These are phyloP conservation scores for honey bee (Apis mellifera) DNA, from an alignment of 1,140 invertebrate genomes.

Conservation along the genomic window DNA sequence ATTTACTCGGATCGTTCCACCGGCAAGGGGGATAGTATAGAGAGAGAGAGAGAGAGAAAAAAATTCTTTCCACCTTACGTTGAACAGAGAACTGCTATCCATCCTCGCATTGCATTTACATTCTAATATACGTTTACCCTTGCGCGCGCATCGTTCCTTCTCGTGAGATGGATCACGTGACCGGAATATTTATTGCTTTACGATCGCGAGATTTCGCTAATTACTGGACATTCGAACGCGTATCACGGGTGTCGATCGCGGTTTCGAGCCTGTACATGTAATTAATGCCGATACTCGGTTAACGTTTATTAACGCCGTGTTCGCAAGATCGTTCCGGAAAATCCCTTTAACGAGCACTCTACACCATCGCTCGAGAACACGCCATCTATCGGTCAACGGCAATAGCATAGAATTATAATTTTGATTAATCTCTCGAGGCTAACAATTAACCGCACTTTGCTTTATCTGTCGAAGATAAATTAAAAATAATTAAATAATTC, in stretches of 20 bases:
- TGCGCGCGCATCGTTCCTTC: background rate
- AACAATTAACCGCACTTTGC: background rate
- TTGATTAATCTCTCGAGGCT: background rate
- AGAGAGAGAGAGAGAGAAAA: background rate
- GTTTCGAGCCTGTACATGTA: background rate
- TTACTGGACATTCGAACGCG: conserved; percentile 15
- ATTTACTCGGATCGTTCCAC: background rate
- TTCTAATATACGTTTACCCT: conserved; percentile 22
- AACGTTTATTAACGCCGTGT: conserved; percentile 1
- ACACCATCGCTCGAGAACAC: background rate
- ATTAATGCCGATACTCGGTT: conserved; percentile 18
- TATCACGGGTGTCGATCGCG: conserved; percentile 29
- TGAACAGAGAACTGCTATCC: background rate
- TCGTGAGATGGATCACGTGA: conserved; percentile 21
- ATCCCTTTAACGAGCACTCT: background rate
- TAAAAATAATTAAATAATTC: too few relatives aligned
- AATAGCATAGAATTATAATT: background rate
- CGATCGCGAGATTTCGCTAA: conserved; percentile 32
- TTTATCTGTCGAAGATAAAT: background rate
- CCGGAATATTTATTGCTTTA: conserved; percentile 26
- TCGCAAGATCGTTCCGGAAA: background rate
- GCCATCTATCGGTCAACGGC: background rate
- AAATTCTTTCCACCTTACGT: background rate
- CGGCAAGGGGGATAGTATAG: background rate
- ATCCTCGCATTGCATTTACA: conserved; percentile 12